phyloP scores from a whole-genome alignment of 2,113 vertebrate genomes.

The Sigmodon hispidus region DNA sequence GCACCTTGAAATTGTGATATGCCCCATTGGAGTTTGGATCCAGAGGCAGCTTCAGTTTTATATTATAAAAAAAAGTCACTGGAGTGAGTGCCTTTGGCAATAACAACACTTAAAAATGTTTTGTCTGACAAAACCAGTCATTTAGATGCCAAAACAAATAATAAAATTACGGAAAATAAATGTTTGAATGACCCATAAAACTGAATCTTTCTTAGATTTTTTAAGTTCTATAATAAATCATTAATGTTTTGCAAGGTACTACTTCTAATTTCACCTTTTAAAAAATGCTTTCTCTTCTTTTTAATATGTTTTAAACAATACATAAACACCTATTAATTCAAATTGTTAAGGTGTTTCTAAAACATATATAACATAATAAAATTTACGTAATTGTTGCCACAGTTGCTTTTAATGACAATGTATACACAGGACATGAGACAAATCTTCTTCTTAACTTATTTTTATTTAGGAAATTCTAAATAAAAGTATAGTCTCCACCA shows the following conservation, averaged over 20 bases:
- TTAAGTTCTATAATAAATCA: not conserved
- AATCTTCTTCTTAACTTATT: not conserved
- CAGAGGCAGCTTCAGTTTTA: not conserved
- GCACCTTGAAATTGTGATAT: not conserved
- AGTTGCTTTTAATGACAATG: not conserved
- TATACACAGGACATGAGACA: not conserved
- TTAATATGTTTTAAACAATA: not conserved
- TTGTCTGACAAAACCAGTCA: not conserved
- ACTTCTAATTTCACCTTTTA: not conserved
- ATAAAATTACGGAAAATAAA: not conserved
- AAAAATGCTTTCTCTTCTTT: not conserved
- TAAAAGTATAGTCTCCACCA: not conserved
- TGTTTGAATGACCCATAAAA: not conserved
- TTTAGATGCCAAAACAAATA: not conserved
- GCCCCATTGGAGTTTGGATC: not conserved
- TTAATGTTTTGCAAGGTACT: not conserved
- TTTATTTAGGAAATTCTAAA: not conserved
- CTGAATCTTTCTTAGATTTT: not conserved
- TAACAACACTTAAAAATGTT: not conserved
- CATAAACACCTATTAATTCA: not conserved
- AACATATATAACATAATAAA: not conserved
- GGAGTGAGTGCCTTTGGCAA: not conserved
- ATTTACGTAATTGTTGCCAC: not conserved
- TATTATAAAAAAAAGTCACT: not conserved
- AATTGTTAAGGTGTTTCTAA: not conserved